phyloP scores from a whole-genome alignment of 1,140 invertebrate species.

The Mizuhopecten yessoensis region DNA sequence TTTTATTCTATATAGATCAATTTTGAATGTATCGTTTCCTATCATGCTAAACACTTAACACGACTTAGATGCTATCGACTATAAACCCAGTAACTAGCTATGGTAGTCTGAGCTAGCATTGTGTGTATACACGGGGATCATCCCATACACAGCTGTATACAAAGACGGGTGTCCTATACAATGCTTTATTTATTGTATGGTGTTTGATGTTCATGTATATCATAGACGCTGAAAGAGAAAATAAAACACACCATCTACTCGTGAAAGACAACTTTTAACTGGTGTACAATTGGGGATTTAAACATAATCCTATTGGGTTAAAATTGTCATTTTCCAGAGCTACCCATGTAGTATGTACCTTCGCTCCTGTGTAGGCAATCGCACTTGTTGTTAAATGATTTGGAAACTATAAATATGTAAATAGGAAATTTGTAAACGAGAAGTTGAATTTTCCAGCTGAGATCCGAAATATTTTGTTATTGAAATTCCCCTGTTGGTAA shows the following conservation, averaged over 20 bases:
- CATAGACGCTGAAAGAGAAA: background rate
- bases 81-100: background rate
- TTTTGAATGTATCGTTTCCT: background rate
- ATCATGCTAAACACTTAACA: background rate
- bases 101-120: background rate
- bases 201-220: conserved; percentile 11
- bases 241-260: background rate
- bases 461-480: conserved; percentile 28
- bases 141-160: background rate
- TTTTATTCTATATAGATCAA: background rate
- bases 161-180: background rate
- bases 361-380: background rate
- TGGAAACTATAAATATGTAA: conserved; percentile 40
- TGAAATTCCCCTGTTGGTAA: conserved; percentile 38
- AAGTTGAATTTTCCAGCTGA: conserved; percentile 34
- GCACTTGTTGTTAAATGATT: conserved; percentile 39
- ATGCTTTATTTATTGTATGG: background rate
- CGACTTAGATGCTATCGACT: background rate
- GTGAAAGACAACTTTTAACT: conserved; percentile 33
- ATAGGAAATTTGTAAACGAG: conserved; percentile 27
- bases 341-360: background rate
- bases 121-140: background rate
- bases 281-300: conserved; percentile 7
- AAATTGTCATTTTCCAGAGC: conserved; percentile 19
- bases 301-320: conserved; percentile 2